phyloP scores from a whole-genome alignment of 92 coral and sea anemone species.

The Zoanthus sociatus region DNA sequence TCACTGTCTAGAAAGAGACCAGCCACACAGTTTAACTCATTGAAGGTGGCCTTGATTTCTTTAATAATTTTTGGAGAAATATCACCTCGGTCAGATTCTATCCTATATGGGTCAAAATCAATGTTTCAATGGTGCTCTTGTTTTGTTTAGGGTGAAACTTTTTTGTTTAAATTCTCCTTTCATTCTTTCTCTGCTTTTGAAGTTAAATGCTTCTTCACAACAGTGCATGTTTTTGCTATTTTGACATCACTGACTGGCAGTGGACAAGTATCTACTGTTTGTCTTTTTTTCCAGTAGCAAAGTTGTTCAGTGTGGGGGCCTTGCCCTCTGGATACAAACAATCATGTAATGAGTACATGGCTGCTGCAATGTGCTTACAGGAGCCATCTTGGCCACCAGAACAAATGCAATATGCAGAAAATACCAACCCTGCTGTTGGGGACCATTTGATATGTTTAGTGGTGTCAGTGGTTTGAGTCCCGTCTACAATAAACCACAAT shows the following conservation, averaged over 20 bases:
- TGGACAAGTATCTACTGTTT: neutral
- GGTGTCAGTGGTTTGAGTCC: neutral
- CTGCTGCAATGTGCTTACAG: constrained; percentile 30
- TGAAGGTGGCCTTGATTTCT: neutral
- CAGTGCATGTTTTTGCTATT: neutral
- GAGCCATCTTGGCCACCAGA: constrained; percentile 40
- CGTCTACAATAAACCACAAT: constrained; percentile 57
- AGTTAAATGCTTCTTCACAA: constrained; percentile 2
- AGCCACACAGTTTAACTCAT: constrained; percentile 6
- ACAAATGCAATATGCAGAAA: constrained; percentile 5
- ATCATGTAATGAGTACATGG: constrained; percentile 41
- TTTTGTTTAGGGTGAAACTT: neutral
- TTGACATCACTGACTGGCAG: neutral
- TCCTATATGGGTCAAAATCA: neutral
- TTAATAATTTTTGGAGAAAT: neutral
- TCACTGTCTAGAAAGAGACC: constrained; percentile 9
- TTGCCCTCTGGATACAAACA: constrained; percentile 37
- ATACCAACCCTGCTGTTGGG: constrained; percentile 29
- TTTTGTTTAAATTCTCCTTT: neutral
- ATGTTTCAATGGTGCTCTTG: neutral
- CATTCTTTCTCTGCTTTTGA: neutral
- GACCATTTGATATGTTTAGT: constrained; percentile 30
- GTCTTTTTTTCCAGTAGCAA: constrained; percentile 10
- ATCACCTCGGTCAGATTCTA: neutral
- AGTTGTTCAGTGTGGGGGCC: constrained; percentile 7